These are phyloP conservation scores for Neosilurus mollespiculum DNA, from an alignment of 2,797 vertebrate species.

Conservation along the genomic window DNA sequence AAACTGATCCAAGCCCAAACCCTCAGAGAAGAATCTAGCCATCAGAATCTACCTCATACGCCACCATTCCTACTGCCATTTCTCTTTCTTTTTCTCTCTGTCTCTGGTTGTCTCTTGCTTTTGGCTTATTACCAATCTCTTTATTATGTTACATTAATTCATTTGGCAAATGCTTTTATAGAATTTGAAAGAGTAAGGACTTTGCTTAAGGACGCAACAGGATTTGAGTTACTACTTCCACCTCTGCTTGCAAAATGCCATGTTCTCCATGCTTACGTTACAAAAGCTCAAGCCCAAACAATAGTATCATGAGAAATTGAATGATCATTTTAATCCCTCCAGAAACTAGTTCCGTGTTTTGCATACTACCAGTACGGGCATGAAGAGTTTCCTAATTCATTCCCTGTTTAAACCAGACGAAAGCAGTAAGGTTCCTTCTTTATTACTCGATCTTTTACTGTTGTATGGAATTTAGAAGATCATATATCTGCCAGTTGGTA, in stretches of 20 bases:
- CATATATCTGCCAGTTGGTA: not conserved
- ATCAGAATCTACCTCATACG: constrained; percentile 13
- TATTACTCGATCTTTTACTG: not conserved
- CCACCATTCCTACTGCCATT: not conserved
- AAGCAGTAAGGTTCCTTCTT: not conserved
- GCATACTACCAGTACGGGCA: constrained; percentile 18
- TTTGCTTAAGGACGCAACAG: not conserved
- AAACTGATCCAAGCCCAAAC: constrained; percentile 32
- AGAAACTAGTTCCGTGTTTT: not conserved
- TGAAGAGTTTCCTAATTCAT: constrained; percentile 8
- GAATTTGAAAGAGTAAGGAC: not conserved
- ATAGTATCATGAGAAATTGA: constrained; percentile 11
- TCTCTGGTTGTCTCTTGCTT: not conserved
- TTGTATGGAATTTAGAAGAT: not conserved
- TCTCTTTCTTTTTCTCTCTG: not conserved
- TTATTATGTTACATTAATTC: not conserved
- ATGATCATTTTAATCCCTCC: constrained; percentile 27
- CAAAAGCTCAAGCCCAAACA: constrained; percentile 10
- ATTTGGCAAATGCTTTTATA: constrained; percentile 4
- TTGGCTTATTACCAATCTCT: not conserved
- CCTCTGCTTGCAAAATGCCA: not conserved
- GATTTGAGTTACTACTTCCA: not conserved
- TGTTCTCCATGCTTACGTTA: not conserved
- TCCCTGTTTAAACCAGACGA: not conserved
- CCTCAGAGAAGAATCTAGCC: constrained; percentile 32